Conservation (phyloP, 2,113 vertebrate genomes). For the Procavia capensis region DNA sequence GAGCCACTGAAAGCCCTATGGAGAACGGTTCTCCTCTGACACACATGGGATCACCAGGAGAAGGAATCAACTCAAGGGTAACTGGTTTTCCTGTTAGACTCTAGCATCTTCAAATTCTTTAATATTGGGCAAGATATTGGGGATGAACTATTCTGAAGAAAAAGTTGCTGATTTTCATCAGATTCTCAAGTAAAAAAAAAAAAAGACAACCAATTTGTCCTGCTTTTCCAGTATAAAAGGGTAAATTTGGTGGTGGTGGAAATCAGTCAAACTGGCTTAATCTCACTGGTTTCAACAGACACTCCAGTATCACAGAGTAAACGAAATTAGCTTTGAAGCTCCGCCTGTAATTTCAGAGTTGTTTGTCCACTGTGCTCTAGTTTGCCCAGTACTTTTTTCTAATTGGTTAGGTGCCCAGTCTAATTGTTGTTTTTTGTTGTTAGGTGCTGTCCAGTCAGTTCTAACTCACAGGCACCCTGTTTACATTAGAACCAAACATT, state of each 20-base stretch:
- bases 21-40: no score
- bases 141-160: background rate
- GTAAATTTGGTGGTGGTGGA: background rate
- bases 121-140: background rate
- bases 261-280: background rate
- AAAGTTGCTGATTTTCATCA: background rate
- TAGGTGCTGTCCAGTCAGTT: no score
- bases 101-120: background rate
- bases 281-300: background rate
- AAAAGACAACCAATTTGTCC: no score
- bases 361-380: no score
- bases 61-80: no score
- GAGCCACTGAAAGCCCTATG: no score
- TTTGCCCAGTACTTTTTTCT: background rate
- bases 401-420: background rate
- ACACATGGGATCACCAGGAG: no score
- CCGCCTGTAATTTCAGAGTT: fast-evolving
- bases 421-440: background rate
- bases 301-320: background rate
- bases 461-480: no score
- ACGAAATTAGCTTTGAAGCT: background rate
- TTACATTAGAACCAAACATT: no score
- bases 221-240: background rate
- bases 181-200: background rate
- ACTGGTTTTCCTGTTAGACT: background rate